Base-by-base conservation (phyloP, 2,797 vertebrate species). In the Myotis daubentonii region DNA sequence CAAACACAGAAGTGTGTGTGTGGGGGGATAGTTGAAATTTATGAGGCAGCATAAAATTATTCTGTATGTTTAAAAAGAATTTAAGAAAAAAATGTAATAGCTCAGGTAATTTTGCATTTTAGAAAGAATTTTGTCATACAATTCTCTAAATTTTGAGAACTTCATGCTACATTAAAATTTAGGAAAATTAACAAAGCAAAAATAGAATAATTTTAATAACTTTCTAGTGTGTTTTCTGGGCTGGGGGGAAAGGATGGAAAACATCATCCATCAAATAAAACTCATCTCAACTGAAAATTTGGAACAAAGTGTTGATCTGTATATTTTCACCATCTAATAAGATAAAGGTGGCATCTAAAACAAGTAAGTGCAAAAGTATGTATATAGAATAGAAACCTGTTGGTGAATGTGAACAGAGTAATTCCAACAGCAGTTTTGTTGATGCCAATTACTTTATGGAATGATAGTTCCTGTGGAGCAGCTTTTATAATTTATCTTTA, bases 391-490 rank as follows among this genome's bases (percentile, higher is more conserved):
- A 41, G 87, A 82, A 81, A 86, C 16, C 28, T 75, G 4, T 36
- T 79, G 25, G 65, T 79, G 41, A 93, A 66, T 88, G 11, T 75
- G n/a, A 95, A 68, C 17, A 44, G 44, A 71, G 85, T 51, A 89
- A 75, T 19, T 10, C 4, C n/a, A 96, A 38, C 72, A 66, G 8
- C 6, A 60, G 28, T 17, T 87, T 49, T 95, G 47, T 82, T 65
- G 55, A 47, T 13, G 19, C 62, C 78, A 93, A 12, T 93, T 95
- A 71, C 17, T 96, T 89, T 23, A 81, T 41, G 15, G 30, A 94
- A 83, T 88, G 8, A 60, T 80, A 70, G 11, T 96, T 96, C 95
- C 85, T 94, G 57, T 93, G 49, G 71, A 74, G 62, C 1, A 83
- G 23, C 13, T 94, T n/a, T 83, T 89, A 87, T 41, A 53, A 8